Percentiles rank a stretch among this genome's conserved stretches.
Conservation (phyloP, 2,113 vertebrate species). For the Paralichthys olivaceus region DNA sequence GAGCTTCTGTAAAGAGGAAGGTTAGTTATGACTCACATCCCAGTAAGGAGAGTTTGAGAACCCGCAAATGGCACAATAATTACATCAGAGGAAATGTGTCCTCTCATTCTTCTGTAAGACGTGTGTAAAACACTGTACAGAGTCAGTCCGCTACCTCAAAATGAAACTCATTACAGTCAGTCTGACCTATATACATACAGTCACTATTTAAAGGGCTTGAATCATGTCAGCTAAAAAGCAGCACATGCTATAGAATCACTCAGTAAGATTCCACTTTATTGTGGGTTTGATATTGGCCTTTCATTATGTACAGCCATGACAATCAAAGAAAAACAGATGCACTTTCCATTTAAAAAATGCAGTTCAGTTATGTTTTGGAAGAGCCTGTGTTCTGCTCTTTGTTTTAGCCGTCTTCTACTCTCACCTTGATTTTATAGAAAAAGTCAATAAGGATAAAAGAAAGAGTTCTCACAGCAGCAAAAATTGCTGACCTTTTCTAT, state of each 20-base stretch:
- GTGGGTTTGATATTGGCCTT: no score
- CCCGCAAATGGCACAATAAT: constrained; percentile 2
- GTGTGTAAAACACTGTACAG: no score
- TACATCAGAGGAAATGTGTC: background rate
- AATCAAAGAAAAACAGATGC: background rate
- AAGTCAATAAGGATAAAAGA: constrained; percentile 13
- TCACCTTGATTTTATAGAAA: background rate
- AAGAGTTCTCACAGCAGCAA: background rate
- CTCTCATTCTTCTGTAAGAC: no score
- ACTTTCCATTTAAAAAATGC: background rate
- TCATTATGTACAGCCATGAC: background rate
- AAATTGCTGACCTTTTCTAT: constrained; percentile 30
- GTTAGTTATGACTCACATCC: constrained; percentile 10
- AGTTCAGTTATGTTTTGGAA: background rate
- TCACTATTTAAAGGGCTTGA: no score
- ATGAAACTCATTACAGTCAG: no score
- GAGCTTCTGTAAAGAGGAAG: background rate
- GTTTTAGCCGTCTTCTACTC: constrained; percentile 5
- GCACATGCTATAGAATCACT: no score
- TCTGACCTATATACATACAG: no score
- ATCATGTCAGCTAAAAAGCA: no score
- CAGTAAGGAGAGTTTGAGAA: constrained; percentile 14
- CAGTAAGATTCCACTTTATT: no score
- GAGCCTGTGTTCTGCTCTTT: background rate
- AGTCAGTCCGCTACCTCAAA: no score